Conservation (phyloP, 2,888 invertebrate genomes). For the Piscicola geometra region DNA sequence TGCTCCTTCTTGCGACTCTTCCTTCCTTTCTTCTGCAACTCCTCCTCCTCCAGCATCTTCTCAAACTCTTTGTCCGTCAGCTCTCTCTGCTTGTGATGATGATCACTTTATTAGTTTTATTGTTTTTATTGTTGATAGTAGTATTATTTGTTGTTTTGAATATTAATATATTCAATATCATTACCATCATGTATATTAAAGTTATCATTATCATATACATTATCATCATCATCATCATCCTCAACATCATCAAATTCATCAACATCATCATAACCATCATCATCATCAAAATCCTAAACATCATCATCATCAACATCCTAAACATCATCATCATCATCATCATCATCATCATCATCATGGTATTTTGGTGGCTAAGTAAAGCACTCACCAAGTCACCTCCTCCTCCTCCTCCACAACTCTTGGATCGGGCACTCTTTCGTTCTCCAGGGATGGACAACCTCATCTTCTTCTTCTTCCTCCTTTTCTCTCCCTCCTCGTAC, state of each 20-base stretch:
- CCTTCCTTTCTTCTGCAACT: conserved; percentile 34
- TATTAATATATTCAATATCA: neutral
- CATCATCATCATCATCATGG: conserved; percentile 26
- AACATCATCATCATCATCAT: neutral
- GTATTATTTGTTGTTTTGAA: too few species aligned
- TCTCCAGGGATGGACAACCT: conserved; percentile 43
- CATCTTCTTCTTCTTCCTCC: conserved; percentile 36
- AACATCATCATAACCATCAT: too few species aligned
- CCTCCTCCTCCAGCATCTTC: conserved; percentile 42
- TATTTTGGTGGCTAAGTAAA: too few species aligned
- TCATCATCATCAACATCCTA: neutral
- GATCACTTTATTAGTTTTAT: too few species aligned
- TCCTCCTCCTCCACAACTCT: conserved; percentile 22
- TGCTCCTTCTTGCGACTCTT: conserved; percentile 21
- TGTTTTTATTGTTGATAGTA: too few species aligned
- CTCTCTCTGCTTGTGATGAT: conserved; percentile 36
- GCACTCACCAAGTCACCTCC: conserved; percentile 8
- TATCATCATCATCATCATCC: neutral
- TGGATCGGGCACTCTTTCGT: conserved; percentile 43
- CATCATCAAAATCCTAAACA: too few species aligned
- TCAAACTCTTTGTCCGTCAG: conserved; percentile 44
- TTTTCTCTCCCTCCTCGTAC: conserved; percentile 37
- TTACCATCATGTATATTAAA: neutral
- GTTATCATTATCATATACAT: neutral
- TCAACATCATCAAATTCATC: too few species aligned